Base-by-base conservation (phyloP, 2,888 invertebrate species). In the Megastigmus dorsalis region DNA sequence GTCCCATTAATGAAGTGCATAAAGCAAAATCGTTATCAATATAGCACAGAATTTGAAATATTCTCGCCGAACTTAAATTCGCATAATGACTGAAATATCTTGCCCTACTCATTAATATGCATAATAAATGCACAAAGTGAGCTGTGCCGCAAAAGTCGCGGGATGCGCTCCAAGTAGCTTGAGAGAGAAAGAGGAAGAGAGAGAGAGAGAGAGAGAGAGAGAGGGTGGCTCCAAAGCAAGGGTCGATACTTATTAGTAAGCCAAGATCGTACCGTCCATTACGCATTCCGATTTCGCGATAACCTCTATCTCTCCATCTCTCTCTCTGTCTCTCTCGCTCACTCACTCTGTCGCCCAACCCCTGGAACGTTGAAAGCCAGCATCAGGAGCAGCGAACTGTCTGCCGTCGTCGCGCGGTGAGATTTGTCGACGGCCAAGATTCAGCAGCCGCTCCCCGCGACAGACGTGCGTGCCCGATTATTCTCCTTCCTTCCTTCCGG, bases 211-310 rank as follows among this genome's bases (percentile, higher is more conserved):
- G 0, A 30, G 9, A 43, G 30, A 33, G 4, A 45, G 13, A n/a
- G 7, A 3, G 28, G n/a, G 20, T 52, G 15, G 18, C 10, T 43
- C 36, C 18, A 4, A 6, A 43, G 78, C 18, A 4, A 6, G 54
- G 78, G 79, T 76, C 79, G 78, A 78, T 80, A 79, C 84, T 86
- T 83, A 86, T 87, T 86, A 86, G 85, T 84, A 87, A 85, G 78
- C 86, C 81, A 78, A 78, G 80, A 82, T 82, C 84, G 86, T 86
- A 72, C 79, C 81, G 80, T 82, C 84, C 82, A 87, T 87, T 86
- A 86, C 81, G 84, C 84, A 86, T 86, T 86, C 84, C 84, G 84
- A 87, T 85, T 86, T 78, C 81, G 79, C 83, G 86, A 86, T 87
- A 86, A 86, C 82, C 80, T 76, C 79, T 74, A 77, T 78, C 79